These are phyloP conservation scores for Sipha flava DNA, from an alignment of 1,140 invertebrate species.

Conservation along the genomic window DNA sequence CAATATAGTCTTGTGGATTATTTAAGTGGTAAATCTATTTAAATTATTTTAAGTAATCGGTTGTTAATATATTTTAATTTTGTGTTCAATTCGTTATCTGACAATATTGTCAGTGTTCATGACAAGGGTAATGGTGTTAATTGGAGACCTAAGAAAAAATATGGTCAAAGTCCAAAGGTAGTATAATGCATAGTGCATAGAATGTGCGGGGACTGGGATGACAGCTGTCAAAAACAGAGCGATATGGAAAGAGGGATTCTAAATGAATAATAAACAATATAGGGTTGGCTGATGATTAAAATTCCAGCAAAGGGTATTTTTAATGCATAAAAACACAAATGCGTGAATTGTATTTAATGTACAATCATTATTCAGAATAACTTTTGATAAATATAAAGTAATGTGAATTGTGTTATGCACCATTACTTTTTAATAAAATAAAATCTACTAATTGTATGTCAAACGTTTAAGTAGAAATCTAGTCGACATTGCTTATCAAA, in stretches of 20 bases:
- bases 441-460: no score
- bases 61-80: no score
- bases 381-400: background rate
- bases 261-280: background rate
- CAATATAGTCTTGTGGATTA: background rate
- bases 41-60: no score
- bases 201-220: background rate
- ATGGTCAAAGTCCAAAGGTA: background rate
- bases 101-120: background rate
- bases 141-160: conserved; percentile 8
- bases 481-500: no score
- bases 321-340: background rate
- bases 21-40: background rate
- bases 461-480: no score
- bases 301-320: background rate
- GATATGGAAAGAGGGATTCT: background rate
- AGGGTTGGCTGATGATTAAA: background rate
- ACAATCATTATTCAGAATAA: no score
- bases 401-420: background rate
- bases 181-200: background rate
- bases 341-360: no score
- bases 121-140: background rate
- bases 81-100: background rate
- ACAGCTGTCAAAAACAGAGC: background rate
- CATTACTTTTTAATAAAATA: no score